A percentile compares a stretch with the other conserved stretches of the same genome.
Conservation (phyloP, 2,113 vertebrate species). For the Chionis minor region DNA sequence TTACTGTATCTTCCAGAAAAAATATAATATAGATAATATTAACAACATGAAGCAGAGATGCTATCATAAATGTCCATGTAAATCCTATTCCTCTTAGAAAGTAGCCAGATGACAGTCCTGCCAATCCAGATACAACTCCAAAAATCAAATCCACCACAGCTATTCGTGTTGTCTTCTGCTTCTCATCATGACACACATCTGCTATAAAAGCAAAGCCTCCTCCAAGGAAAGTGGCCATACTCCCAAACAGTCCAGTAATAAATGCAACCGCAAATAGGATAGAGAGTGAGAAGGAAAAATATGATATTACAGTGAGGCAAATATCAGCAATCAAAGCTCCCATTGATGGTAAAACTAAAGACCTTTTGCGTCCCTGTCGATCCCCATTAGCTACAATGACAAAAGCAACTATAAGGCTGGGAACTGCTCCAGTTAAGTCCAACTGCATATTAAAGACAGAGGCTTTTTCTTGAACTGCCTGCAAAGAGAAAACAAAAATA, state of each 20-base stretch:
- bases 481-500: conserved; percentile 58
- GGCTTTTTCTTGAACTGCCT: conserved; percentile 89
- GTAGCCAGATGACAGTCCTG: conserved; percentile 87
- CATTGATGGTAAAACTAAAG: conserved; percentile 83
- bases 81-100: conserved; percentile 85
- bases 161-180: conserved; percentile 87
- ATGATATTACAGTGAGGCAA: conserved; percentile 77
- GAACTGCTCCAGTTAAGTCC: conserved; percentile 81
- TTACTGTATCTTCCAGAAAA: conserved; percentile 82
- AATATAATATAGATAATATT: conserved; percentile 85
- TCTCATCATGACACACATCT: conserved; percentile 81
- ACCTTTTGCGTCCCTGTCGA: conserved; percentile 84
- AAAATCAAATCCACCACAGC: conserved; percentile 88
- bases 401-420: conserved; percentile 86
- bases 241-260: conserved; percentile 84
- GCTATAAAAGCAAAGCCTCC: conserved; percentile 90
- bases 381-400: conserved; percentile 90
- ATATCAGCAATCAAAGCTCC: conserved; percentile 77
- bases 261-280: conserved; percentile 80
- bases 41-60: conserved; percentile 69
- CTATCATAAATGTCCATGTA: conserved; percentile 84
- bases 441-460: conserved; percentile 86
- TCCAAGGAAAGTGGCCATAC: conserved; percentile 85
- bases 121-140: conserved; percentile 85
- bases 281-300: conserved; percentile 82